Conservation (phyloP, 1,140 invertebrate genomes). For the Papilio glaucus region DNA sequence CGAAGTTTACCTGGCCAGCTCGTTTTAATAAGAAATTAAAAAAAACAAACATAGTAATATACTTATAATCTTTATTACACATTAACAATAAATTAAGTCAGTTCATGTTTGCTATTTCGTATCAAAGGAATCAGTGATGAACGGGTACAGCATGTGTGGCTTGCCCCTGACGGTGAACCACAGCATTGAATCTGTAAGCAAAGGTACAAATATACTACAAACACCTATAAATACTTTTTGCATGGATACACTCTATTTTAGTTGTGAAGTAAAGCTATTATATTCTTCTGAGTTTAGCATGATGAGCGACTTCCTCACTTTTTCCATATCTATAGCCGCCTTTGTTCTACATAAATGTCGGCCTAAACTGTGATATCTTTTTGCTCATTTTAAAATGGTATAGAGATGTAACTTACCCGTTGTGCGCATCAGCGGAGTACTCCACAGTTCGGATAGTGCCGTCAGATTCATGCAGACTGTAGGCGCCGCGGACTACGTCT, state of each 20-base stretch:
- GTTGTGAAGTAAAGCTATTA: not conserved
- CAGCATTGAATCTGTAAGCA: slow-evolving; percentile 40
- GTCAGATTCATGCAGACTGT: slow-evolving; percentile 83
- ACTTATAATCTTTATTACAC: slow-evolving; percentile 5
- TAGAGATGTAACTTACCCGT: slow-evolving; percentile 52
- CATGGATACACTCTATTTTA: not conserved
- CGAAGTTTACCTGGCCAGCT: too few species aligned
- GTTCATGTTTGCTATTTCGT: not conserved
- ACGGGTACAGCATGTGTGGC: slow-evolving; percentile 38
- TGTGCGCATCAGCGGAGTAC: slow-evolving; percentile 64
- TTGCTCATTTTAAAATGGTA: too few species aligned
- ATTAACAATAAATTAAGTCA: slow-evolving; percentile 7
- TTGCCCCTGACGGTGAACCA: slow-evolving; percentile 44
- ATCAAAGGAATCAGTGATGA: slow-evolving; percentile 11
- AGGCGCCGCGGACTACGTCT: slow-evolving; percentile 83
- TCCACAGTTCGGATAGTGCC: slow-evolving; percentile 69
- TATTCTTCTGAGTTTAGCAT: too few species aligned
- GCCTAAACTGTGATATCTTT: too few species aligned
- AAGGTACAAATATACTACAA: not conserved
- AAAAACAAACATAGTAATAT: not conserved
- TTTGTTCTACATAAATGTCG: too few species aligned
- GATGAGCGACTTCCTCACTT: too few species aligned
- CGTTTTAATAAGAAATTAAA: too few species aligned
- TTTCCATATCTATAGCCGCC: too few species aligned
- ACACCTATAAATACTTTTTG: not conserved